Conservation (phyloP, 2,797 vertebrate genomes). For the Nannoperca obscura region DNA sequence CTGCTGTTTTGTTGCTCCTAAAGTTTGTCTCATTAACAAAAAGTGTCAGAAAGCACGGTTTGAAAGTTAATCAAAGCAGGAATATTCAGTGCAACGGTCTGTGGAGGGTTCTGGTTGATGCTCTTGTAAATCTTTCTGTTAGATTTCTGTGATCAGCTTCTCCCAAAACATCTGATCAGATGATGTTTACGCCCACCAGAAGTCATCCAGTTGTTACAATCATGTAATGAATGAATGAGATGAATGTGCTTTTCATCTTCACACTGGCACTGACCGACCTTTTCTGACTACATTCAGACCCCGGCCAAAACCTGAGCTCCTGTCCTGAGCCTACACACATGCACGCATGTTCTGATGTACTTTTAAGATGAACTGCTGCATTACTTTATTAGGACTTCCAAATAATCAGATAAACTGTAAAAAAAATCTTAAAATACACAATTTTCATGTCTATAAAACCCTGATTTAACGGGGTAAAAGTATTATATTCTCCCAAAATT, state of each 20-base stretch:
- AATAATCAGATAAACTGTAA: no score
- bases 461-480: not conserved
- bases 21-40: slow-evolving; percentile 25
- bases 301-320: not conserved
- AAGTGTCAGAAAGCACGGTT: slow-evolving; percentile 26
- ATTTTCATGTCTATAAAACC: not conserved
- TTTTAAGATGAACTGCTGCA: not conserved
- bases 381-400: not conserved
- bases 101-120: not conserved
- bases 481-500: no score
- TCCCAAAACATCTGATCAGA: slow-evolving; percentile 33
- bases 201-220: slow-evolving; percentile 5
- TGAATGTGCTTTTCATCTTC: not conserved
- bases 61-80: slow-evolving; percentile 44
- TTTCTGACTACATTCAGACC: not conserved
- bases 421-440: not conserved
- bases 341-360: not conserved
- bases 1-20: slow-evolving; percentile 16
- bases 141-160: slow-evolving; percentile 3
- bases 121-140: slow-evolving; percentile 10
- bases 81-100: not conserved
- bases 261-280: not conserved
- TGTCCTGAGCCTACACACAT: not conserved
- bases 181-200: slow-evolving; percentile 11
- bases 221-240: slow-evolving; percentile 26